phyloP scores from a whole-genome alignment of 1,140 invertebrate species.

The Acromyrmex charruanus region DNA sequence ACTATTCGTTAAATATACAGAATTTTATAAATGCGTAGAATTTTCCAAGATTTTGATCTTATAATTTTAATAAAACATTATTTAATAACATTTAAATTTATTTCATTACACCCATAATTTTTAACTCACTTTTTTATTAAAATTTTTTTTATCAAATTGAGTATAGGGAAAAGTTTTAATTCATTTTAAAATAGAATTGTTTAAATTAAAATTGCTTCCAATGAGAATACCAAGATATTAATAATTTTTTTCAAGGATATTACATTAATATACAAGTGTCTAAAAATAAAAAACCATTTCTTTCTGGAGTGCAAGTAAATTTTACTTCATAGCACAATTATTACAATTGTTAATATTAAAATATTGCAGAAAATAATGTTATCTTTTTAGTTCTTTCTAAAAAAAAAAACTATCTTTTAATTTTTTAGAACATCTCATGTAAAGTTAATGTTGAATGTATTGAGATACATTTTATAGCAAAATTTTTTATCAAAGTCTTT shows the following conservation, averaged over 20 bases:
- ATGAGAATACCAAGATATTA: background rate
- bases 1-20: background rate
- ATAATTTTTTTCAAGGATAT: background rate
- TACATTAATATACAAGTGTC: background rate
- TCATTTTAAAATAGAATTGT: background rate
- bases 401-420: background rate
- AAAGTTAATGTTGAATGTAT: background rate
- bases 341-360: background rate
- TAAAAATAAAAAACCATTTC: background rate
- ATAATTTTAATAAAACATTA: background rate
- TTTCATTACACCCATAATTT: background rate
- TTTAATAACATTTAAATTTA: background rate
- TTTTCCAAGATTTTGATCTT: background rate
- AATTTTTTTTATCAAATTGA: background rate
- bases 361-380: background rate
- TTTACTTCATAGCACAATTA: background rate
- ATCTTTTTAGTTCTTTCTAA: background rate
- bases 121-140: background rate
- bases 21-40: conserved; percentile 14
- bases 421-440: background rate
- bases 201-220: too few species aligned
- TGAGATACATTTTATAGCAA: background rate
- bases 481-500: background rate
- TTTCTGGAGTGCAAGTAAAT: background rate
- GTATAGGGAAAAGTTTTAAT: background rate